Base-by-base conservation (phyloP, 2,113 vertebrate genomes). In the Todiramphus chloris region DNA sequence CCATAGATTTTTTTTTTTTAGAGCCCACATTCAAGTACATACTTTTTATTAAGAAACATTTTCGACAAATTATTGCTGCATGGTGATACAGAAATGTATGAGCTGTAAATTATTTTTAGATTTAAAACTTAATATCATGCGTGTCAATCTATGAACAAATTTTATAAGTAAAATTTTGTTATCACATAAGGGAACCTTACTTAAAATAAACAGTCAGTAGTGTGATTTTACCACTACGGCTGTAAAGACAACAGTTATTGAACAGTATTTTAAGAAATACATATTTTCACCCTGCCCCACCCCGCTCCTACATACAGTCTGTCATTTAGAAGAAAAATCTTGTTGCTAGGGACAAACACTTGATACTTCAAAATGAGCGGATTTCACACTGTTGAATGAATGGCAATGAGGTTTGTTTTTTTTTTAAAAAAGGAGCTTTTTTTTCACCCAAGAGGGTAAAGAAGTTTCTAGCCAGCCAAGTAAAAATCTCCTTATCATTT, bases 201-300 rank as follows among this genome's bases (percentile, higher is more conserved):
- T 91, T 79, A 41, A 94, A 82, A 79, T 66, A 82, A 64, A 14
- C 31, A 59, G 37, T 56, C n/a, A 70, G 35, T 31, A 67, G 17
- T 16, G 43, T 28, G 35, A 64, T 89, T 83, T 76, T 59, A 93
- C 53, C 27, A 41, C 25, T 31, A 64, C 30, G 16, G 6, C 25
- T 68, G 31, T 66, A 68, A 60, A 58, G 27, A 43, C 51, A 80
- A 41, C 64, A 92, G 15, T 60, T 87, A 60, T 30, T 58, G 30
- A 89, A 87, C 9, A 72, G 33, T 82, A 94, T 90, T 94, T 93
- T 93, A 69, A 94, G 73, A 91, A 69, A 77, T 73, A 83, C 4
- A 1, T 89, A 10, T 94, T 78, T 85, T 82, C 30, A 98, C 96
- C 96, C 94, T 97, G 96, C 82, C 94, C 95, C 95, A 95, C 94